Evolutionary conservation across 2,113 vertebrate species (phyloP), one percentile per base, ranked within the genome.

Genomic region (Salvelinus namaycush): DNA sequence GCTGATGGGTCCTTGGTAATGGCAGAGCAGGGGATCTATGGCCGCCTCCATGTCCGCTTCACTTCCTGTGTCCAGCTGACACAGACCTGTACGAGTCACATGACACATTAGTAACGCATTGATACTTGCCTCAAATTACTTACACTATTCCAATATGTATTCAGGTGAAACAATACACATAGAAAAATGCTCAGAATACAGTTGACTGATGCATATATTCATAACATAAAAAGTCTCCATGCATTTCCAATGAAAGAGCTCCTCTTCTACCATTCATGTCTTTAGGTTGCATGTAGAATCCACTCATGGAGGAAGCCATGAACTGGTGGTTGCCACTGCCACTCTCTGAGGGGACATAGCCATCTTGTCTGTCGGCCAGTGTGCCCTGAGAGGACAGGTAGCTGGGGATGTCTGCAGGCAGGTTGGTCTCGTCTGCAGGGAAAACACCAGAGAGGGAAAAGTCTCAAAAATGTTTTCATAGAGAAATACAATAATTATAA

Each of bases 381-480:
- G 97, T 99, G 1, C 97, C 97, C 83, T 99, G 97, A 16, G 97
- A 99, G 14, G 97, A 99, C 80, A 99, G 83, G 74, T 96, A 99
- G 84, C 97, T 99, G 34, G 97, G 97, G 77, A 98, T 99, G 84
- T 99, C 97, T 14, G 96, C 93, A 0, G 97, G 97, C 11, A 99
- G 90, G 87, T 98, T 97, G 77, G 97, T 99, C 91, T 99, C 97
- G 90, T 99, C 97, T 99, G 78, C 2, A 83, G 78, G 31, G 31
- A 73, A 39, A 81, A 60, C 6, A 79, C 20, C 26, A 11, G 65
- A 59, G 39, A 22, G 44, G 22, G 18, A 48, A 44, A 44, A 44
- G 9, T 44, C 39, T 44, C 8, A 44, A 9, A 44, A 39, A 11
- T 44, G 2, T 44, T 44, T 44, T 44, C 39, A 44, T 7, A 39